Evolutionary conservation across 1,140 invertebrate genomes (phyloP).

Genomic region (Pachypeltis micranthus): DNA sequence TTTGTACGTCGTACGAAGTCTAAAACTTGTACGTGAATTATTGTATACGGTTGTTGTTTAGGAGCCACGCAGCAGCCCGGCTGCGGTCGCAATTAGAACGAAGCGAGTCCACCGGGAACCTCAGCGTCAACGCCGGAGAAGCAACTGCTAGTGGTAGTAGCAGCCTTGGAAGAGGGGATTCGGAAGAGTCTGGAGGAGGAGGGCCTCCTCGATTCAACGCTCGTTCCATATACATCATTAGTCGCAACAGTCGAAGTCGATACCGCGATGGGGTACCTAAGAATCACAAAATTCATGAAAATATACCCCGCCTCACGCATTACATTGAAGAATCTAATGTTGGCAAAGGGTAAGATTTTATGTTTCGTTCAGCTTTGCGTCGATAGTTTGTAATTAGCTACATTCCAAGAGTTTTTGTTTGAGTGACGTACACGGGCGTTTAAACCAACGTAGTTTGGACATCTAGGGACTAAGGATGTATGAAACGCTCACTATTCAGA

Average conservation of each 20-base stretch:
- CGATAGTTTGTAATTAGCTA: too few species aligned
- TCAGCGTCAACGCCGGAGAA: too few species aligned
- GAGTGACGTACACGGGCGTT: too few species aligned
- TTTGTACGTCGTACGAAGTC: background rate
- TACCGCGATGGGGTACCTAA: constrained; percentile 28
- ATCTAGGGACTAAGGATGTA: too few species aligned
- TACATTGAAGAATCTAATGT: constrained; percentile 78
- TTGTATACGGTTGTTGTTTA: background rate
- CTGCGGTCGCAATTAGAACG: background rate
- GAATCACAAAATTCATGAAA: constrained; percentile 51
- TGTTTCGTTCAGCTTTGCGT: too few species aligned
- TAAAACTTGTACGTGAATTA: background rate
- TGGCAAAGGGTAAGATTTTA: constrained; percentile 42
- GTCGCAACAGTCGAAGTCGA: background rate
- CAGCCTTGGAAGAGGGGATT: background rate
- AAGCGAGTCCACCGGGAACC: background rate
- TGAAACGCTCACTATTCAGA: background rate
- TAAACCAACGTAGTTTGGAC: too few species aligned
- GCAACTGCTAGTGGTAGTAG: background rate
- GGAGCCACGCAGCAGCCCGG: background rate
- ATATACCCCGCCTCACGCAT: constrained; percentile 65
- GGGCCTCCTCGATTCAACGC: background rate
- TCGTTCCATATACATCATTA: constrained; percentile 14
- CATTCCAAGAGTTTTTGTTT: background rate
- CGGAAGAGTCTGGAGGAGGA: background rate